phyloP scores from a whole-genome alignment of 2,888 invertebrate species.

The Ophion slaviceki region DNA sequence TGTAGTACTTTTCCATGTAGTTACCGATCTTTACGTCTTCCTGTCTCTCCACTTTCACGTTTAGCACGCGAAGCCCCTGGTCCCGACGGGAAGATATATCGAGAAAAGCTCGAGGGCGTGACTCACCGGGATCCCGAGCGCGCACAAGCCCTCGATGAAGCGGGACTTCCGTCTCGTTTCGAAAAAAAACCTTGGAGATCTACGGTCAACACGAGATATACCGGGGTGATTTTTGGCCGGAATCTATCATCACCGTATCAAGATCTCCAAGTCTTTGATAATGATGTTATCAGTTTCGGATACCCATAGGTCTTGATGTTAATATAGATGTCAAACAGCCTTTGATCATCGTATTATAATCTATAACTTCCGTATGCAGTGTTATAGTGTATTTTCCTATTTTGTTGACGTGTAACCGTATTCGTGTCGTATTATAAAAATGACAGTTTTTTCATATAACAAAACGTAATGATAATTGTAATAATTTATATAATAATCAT shows the following conservation, averaged over 20 bases:
- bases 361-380: too few relatives aligned
- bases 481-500: too few relatives aligned
- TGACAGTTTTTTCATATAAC: too few relatives aligned
- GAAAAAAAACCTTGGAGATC: slow-evolving; percentile 48
- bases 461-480: too few relatives aligned
- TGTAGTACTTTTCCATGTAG: slow-evolving; percentile 36
- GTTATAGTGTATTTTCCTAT: too few relatives aligned
- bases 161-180: slow-evolving; percentile 57
- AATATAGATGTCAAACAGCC: too few relatives aligned
- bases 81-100: slow-evolving; percentile 30
- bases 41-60: slow-evolving; percentile 30
- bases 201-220: slow-evolving; percentile 10
- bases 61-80: neutral
- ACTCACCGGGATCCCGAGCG: slow-evolving; percentile 19
- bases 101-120: slow-evolving; percentile 54
- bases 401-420: too few relatives aligned
- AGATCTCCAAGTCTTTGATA: too few relatives aligned
- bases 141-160: slow-evolving; percentile 44
- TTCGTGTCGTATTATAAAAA: too few relatives aligned
- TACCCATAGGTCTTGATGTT: too few relatives aligned
- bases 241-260: neutral
- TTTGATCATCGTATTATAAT: too few relatives aligned
- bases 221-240: neutral
- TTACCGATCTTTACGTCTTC: slow-evolving; percentile 41
- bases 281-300: too few relatives aligned